Evolutionary conservation across 2,113 vertebrate genomes (phyloP).

Genomic region (Platichthys stellatus): DNA sequence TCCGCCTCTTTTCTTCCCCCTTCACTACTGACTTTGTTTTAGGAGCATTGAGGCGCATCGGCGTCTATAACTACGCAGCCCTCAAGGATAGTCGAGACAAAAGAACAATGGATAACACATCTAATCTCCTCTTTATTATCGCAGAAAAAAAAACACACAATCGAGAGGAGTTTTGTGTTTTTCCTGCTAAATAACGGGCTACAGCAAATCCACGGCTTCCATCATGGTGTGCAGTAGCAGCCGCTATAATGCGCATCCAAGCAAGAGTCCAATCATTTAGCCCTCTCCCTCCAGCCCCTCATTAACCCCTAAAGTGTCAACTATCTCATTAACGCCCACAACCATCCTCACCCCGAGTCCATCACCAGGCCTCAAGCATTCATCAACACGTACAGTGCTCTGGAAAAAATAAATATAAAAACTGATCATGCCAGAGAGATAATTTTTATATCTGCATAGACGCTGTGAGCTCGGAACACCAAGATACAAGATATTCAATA

Average conservation of each 20-base stretch:
- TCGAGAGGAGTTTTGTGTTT: constrained; percentile 69
- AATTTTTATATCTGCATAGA: constrained; percentile 48
- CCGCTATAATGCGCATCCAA: constrained; percentile 76
- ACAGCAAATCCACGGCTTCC: constrained; percentile 53
- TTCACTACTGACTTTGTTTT: constrained; percentile 79
- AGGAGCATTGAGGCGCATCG: constrained; percentile 76
- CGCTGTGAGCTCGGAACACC: constrained; percentile 44
- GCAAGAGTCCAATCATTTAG: constrained; percentile 82
- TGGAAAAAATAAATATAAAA: background rate
- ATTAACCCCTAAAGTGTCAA: constrained; percentile 82
- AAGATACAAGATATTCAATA: constrained; percentile 62
- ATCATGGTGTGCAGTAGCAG: constrained; percentile 54
- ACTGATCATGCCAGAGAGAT: constrained; percentile 40
- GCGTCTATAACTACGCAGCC: constrained; percentile 74
- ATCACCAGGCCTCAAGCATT: constrained; percentile 60
- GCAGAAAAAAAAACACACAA: constrained; percentile 59
- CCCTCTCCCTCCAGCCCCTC: constrained; percentile 77
- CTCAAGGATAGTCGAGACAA: constrained; percentile 75
- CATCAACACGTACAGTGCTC: constrained; percentile 60
- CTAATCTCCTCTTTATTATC: constrained; percentile 76
- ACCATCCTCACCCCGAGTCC: constrained; percentile 70
- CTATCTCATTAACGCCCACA: constrained; percentile 79
- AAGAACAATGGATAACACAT: constrained; percentile 75
- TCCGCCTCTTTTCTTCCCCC: constrained; percentile 76
- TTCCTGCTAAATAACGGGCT: constrained; percentile 71